Evolutionary conservation across 2,888 invertebrate genomes (phyloP).

Genomic region (Pardosa pseudoannulata): DNA sequence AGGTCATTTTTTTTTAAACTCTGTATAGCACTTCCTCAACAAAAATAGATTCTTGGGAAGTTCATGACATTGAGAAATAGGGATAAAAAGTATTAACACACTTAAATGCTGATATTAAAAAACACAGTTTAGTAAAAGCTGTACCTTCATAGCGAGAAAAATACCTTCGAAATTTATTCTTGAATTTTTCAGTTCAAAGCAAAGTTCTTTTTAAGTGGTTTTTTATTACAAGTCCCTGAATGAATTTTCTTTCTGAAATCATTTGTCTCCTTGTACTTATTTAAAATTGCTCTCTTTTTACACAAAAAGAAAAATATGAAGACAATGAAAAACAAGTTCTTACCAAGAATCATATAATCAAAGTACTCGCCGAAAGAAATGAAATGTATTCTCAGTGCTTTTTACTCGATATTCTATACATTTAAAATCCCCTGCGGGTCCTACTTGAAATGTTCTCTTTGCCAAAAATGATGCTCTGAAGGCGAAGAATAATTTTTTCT

Average conservation of each 20-base stretch:
- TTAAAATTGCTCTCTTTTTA: not conserved
- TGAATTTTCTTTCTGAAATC: not conserved
- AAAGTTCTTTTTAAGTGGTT: not conserved
- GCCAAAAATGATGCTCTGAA: not conserved
- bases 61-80: too few species aligned
- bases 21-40: too few species aligned
- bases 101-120: too few species aligned
- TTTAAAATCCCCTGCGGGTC: conserved; percentile 27
- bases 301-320: not conserved
- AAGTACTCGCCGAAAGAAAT: not conserved
- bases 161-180: too few species aligned
- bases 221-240: not conserved
- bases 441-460: not conserved
- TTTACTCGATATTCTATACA: not conserved
- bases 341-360: not conserved
- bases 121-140: too few species aligned
- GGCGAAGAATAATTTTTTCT: not conserved
- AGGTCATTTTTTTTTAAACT: not conserved
- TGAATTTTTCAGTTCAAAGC: too few species aligned
- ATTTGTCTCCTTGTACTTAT: not conserved
- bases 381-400: not conserved
- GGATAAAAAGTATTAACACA: too few species aligned
- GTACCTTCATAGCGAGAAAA: too few species aligned
- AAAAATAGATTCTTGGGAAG: not conserved
- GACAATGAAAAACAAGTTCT: not conserved